Evolutionary conservation across 2,113 vertebrate genomes (phyloP), one percentile per base, ranked within the genome.

Genomic region (Sylvilagus bachmani): DNA sequence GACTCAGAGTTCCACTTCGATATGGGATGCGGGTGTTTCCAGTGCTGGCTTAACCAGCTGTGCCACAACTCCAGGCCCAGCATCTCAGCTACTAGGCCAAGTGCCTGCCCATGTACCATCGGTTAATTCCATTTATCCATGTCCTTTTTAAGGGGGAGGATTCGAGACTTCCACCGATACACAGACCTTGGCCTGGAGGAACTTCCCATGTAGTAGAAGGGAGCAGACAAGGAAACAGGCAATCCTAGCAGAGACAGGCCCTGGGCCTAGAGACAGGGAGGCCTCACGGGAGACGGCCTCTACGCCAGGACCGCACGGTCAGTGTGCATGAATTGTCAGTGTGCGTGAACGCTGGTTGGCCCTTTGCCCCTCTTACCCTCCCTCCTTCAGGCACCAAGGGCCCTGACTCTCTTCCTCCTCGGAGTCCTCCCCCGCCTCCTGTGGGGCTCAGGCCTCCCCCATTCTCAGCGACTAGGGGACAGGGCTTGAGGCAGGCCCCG

Each of bases 321-420:
- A 3, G 51, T 10, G 61, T 64, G 31, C 10, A 2, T 70, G 24
- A n/a, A n/a, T n/a, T n/a, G 22, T 1, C 0, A 0, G 11, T 24
- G 17, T 29, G 16, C n/a, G 10, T 80, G 62, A 14, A 13, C 0
- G 1, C 31, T 24, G 21, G 51, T 58, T 58, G 36, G 38, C 14
- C 3, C 33, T 38, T 49, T 22, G 38, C 27, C 21, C 33, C 75
- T 67, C 44, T 70, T 2, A 0, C 10, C 64, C 29, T 49, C 8
- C 7, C 5, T 49, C 12, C 38, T 77, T 29, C 10, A 9, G 58
- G 10, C 51, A 71, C 53, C 21, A 5, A 10, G 21, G 53, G 2
- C 21, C 61, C 33, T 27, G 29, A n/a, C 24, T 79, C 4, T 17
- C 62, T 31, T 61, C 29, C 36, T 66, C 77, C 22, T 62, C 49